Base-by-base conservation (phyloP, 2,113 vertebrate genomes). In the Sciurus niger region DNA sequence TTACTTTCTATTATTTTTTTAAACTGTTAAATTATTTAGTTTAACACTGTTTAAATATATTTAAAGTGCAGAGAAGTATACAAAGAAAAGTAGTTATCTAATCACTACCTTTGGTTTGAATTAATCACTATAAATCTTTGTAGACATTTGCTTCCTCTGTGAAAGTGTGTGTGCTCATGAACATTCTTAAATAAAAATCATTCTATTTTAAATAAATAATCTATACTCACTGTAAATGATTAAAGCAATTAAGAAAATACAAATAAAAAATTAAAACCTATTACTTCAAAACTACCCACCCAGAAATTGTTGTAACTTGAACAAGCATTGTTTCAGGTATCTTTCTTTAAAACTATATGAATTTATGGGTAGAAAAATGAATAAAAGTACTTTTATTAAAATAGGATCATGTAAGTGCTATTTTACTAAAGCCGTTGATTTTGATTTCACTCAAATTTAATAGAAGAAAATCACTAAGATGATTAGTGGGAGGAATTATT, bases 391-490 rank as follows among this genome's bases (percentile, higher is more conserved):
- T 88, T 78, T 46, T 78, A 93, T 73, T 73, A 92, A 89, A 73
- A 79, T 58, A 84, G 22, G 17, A 68, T 79, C 24, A 37, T 63
- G 16, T 16, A 78, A 84, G 37, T 48, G 25, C 32, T 70, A 73
- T 79, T 92, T 86, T 67, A 76, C 43, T 68, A 65, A 91, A 84
- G 46, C 63, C 73, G 34, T 37, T 94, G 40, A 76, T 89, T 92
- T 89, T 68, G 20, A 67, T 60, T 58, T 91, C 65, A 58, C 22
- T 94, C 53, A 34, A 65, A 79, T 89, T 91, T 91, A 68, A 88
- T 5, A 67, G 46, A 89, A 84, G 46, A 34, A 80, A 73, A 96
- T 53, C 63, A 48, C 8, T 48, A 78, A 84, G 80, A 85, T 9
- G 8, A 63, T 40, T 40, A 86, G 88, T 63, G n/a, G 53, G 55